These are phyloP conservation scores for Tinea semifulvella DNA, from an alignment of 2,888 invertebrate genomes.

Conservation along the genomic window DNA sequence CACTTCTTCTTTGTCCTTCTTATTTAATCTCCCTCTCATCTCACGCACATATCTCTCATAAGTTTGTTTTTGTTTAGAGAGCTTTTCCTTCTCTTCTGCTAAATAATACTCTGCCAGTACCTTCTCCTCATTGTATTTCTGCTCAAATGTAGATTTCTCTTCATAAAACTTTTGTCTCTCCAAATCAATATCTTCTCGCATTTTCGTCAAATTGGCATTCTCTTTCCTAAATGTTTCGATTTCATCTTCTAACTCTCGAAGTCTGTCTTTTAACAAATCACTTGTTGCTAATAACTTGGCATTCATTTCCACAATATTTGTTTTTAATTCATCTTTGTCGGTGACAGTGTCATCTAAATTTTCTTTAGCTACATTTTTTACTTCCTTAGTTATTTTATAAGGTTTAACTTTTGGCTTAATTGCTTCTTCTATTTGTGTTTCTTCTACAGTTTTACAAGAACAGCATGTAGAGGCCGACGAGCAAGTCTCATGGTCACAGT, in stretches of 20 bases:
- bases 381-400: constrained; percentile 11
- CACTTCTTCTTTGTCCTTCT: constrained; percentile 77
- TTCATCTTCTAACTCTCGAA: constrained; percentile 73
- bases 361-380: constrained; percentile 17
- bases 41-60: constrained; percentile 75
- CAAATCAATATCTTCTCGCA: constrained; percentile 68
- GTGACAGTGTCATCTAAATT: constrained; percentile 35
- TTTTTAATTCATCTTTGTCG: constrained; percentile 37
- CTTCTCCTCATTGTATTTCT: constrained; percentile 72
- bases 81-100: constrained; percentile 74
- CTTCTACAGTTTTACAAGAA: constrained; percentile 47
- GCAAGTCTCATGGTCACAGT: constrained; percentile 38
- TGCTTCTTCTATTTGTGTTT: constrained; percentile 17
- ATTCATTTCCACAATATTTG: constrained; percentile 52
- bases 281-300: constrained; percentile 62
- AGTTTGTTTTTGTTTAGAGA: constrained; percentile 71
- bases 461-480: constrained; percentile 45
- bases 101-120: constrained; percentile 71
- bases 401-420: neutral
- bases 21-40: constrained; percentile 70
- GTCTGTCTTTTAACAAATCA: constrained; percentile 67
- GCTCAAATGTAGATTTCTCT: constrained; percentile 66
- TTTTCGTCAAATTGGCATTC: constrained; percentile 55
- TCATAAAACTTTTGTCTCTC: constrained; percentile 70
- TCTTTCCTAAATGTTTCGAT: constrained; percentile 61